A percentile compares a stretch with the other conserved stretches of the same genome.
Conservation (phyloP, 2,888 invertebrate species). For the Noctua pronuba region DNA sequence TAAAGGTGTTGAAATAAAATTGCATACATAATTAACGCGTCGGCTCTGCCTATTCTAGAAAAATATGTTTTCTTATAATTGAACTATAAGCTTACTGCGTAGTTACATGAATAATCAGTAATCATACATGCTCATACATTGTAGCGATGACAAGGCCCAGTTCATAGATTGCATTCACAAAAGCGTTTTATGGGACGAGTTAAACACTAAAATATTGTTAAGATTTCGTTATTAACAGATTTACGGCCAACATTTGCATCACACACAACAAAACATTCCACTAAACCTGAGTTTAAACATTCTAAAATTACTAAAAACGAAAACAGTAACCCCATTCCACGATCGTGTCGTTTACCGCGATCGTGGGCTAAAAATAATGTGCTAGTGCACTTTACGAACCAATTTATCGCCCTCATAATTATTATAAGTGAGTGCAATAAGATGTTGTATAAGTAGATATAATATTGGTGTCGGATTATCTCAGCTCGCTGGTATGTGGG, state of each 20-base stretch:
- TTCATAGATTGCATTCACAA: not conserved
- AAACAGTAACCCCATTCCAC: conserved; percentile 48
- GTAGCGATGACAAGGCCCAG: not conserved
- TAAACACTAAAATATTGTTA: not conserved
- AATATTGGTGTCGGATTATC: conserved; percentile 63
- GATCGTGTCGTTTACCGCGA: conserved; percentile 45
- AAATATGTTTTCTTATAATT: not conserved
- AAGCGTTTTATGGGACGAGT: conserved; percentile 1
- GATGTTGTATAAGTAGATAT: conserved; percentile 40
- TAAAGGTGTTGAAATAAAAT: conserved; percentile 11
- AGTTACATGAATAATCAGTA: conserved; percentile 10
- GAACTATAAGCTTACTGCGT: conserved; percentile 13
- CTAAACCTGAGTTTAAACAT: conserved; percentile 27
- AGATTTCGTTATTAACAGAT: conserved; percentile 10
- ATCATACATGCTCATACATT: not conserved
- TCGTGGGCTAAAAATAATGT: conserved; percentile 69
- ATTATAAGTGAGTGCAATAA: conserved; percentile 41
- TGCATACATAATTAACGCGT: not conserved
- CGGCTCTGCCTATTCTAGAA: not conserved
- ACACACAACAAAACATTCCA: conserved; percentile 10
- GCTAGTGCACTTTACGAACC: conserved; percentile 53
- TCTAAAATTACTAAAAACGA: conserved; percentile 51
- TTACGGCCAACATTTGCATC: conserved; percentile 16
- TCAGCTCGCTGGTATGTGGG: conserved; percentile 58
- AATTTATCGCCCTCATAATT: conserved; percentile 45